These are phyloP conservation scores for Paramormyrops hopkinsi DNA, from an alignment of 2,797 vertebrate genomes.

Conservation along the genomic window DNA sequence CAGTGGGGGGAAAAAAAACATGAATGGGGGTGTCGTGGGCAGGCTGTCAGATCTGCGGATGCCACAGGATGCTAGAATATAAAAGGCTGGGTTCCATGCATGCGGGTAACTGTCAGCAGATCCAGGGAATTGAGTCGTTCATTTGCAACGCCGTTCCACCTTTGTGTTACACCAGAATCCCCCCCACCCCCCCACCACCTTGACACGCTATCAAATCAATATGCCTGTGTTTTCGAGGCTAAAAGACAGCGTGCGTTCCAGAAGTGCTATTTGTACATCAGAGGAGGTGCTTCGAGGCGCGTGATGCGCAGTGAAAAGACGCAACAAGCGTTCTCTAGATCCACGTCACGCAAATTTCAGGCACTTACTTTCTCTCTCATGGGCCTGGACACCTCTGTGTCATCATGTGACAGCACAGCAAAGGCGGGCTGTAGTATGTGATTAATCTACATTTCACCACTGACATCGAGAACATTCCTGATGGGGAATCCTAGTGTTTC, in stretches of 20 bases:
- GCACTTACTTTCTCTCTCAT: not conserved
- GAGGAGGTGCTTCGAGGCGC: not conserved
- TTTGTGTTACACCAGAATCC: not conserved
- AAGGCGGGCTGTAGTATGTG: not conserved
- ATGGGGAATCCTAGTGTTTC: not conserved
- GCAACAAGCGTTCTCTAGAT: not conserved
- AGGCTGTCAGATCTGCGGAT: slow-evolving; percentile 28
- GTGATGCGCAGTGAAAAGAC: not conserved
- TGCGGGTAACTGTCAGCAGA: slow-evolving; percentile 23
- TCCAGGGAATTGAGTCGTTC: slow-evolving; percentile 17
- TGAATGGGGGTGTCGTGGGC: not conserved
- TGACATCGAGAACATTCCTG: not conserved
- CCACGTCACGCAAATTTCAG: not conserved
- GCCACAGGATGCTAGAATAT: not conserved
- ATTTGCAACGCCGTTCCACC: slow-evolving; percentile 11
- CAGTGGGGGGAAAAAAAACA: not conserved
- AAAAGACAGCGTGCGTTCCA: not conserved
- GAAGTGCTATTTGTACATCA: slow-evolving; percentile 9
- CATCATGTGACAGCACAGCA: not conserved
- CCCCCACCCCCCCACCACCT: not conserved
- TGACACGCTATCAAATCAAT: slow-evolving; percentile 24
- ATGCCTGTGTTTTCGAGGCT: not conserved
- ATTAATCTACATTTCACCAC: not conserved
- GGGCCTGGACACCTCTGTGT: not conserved
- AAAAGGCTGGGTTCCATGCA: slow-evolving; percentile 15